Conservation (phyloP, 2,113 vertebrate species). For the Gavialis gangeticus region DNA sequence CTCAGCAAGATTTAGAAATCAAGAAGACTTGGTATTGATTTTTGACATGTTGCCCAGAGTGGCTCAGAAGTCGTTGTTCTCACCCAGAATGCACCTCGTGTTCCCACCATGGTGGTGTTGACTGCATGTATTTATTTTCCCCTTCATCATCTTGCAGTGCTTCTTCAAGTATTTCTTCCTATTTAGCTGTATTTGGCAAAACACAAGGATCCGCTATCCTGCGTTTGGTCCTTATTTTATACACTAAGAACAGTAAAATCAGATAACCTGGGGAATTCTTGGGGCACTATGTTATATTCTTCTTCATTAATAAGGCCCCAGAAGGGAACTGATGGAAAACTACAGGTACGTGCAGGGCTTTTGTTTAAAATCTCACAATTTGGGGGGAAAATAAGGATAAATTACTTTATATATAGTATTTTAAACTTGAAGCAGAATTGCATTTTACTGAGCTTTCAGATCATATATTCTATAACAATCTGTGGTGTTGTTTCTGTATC, state of each 20-base stretch:
- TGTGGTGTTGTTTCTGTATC: conserved; percentile 64
- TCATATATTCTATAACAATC: conserved; percentile 69
- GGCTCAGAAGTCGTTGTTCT: background rate
- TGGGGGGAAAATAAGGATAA: conserved; percentile 57
- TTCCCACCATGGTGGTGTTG: background rate
- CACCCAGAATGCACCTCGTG: background rate
- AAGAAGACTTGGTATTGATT: background rate
- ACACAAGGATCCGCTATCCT: background rate
- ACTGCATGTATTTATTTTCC: background rate
- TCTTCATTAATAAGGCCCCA: conserved; percentile 8
- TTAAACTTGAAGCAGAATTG: conserved; percentile 50
- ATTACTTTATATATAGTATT: conserved; percentile 64
- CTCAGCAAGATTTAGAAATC: background rate
- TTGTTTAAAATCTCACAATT: conserved; percentile 42
- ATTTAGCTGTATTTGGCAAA: background rate
- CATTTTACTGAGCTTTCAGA: conserved; percentile 39
- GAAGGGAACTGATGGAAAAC: conserved; percentile 3
- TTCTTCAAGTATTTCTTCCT: background rate
- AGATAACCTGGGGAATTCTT: background rate
- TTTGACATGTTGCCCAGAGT: background rate
- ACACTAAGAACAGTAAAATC: background rate
- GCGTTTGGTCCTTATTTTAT: background rate
- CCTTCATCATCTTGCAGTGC: background rate
- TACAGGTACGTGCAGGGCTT: background rate
- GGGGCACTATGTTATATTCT: background rate